Evolutionary conservation across 2,113 vertebrate genomes (phyloP), one percentile per base, ranked within the genome.

Genomic region (Anarhynchus alexandrinus): DNA sequence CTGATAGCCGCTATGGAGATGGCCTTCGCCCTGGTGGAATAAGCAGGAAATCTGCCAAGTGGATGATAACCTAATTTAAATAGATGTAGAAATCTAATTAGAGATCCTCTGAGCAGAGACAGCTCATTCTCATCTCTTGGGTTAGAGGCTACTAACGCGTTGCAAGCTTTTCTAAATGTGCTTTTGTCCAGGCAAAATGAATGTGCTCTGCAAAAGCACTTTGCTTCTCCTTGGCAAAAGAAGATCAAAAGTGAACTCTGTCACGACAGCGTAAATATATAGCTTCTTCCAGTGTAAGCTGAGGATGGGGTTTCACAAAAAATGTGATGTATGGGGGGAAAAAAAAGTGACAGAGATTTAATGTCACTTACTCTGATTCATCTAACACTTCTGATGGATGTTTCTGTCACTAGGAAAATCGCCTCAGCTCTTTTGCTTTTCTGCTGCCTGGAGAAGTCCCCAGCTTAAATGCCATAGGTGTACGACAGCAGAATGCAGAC

Each of bases 81-180:
- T 57, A 94, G 94, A 96, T 72, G 71, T 84, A 96, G 93, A 94
- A 97, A 97, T 92, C 62, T 85, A 97, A 94, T 96, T 96, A 97
- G 92, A 62, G 73, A 72, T 73, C 40, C 85, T 96, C 71, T 90
- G 92, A 97, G 96, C 92, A 93, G 79, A 96, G 82, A 88, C 95
- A 95, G 93, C 85, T 93, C 92, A 7, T 70, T 71, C 82, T 58
- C 40, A 6, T 88, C 93, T 88, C 93, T 62, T 66, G 64, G 82
- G 59, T 92, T 78, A 65, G 90, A 91, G 85, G 95, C 93, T 80
- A 64, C 45, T 69, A 51, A 55, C 90, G 71, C 6, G 0, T 78
- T 12, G 43, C 29, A 45, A 93, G 92, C 78, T 66, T n/a, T 83
- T 81, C 88, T 32, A 51, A 65, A 72, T 5, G 66, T 32, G 26